These are phyloP conservation scores for Mandrillus leucophaeus DNA, from an alignment of 2,113 vertebrate species.

Conservation along the genomic window DNA sequence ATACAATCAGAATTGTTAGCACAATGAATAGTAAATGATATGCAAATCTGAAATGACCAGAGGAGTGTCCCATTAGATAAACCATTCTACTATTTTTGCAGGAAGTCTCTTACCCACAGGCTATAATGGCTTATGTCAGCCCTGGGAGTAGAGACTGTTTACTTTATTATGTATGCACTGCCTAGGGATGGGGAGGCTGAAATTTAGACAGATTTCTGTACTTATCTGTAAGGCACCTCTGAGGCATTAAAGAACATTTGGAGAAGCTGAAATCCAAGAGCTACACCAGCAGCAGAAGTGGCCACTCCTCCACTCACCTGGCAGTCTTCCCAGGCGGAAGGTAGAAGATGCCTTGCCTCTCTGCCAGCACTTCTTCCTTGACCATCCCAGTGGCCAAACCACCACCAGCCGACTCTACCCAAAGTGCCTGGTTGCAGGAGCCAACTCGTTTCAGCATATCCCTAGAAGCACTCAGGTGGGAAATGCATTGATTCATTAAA, in stretches of 20 bases:
- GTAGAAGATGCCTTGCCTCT: background rate
- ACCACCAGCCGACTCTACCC: background rate
- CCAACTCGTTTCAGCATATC: background rate
- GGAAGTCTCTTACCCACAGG: background rate
- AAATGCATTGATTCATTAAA: constrained; percentile 48
- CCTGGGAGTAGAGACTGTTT: constrained; percentile 43
- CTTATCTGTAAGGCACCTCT: constrained; percentile 22
- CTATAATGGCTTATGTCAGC: constrained; percentile 26
- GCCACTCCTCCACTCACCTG: constrained; percentile 25
- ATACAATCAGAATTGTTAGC: background rate
- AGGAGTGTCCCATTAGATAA: background rate
- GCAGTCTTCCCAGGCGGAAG: constrained; percentile 52
- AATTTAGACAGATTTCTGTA: constrained; percentile 63
- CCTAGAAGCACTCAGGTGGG: background rate
- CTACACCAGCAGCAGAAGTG: background rate
- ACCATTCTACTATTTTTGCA: background rate
- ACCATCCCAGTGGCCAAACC: background rate
- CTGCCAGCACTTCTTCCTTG: background rate
- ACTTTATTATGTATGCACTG: constrained; percentile 51
- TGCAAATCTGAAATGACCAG: background rate
- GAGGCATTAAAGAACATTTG: constrained; percentile 38
- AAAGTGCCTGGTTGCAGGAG: background rate
- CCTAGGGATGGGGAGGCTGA: constrained; percentile 20
- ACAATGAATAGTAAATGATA: background rate
- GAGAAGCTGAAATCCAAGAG: background rate